Evolutionary conservation across 2,113 vertebrate species (phyloP), one percentile per base, ranked within the genome.

Genomic region (Aramus guarauna): DNA sequence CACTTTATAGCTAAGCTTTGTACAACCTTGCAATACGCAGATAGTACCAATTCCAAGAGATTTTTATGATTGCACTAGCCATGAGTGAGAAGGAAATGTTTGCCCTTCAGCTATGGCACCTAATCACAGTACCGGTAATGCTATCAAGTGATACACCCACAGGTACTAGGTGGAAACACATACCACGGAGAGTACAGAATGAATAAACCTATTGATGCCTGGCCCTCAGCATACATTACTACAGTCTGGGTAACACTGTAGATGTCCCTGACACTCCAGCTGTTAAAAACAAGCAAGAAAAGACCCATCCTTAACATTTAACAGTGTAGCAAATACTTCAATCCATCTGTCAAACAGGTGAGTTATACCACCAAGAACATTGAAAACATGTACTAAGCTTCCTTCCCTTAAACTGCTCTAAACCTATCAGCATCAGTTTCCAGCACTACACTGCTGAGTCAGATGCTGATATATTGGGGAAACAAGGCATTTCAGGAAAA

Each of bases 381-480:
- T 0, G 9, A 80, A 58, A 76, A 81, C 50, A 26, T 0, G 0
- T 9, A 6, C 73, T 43, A 17, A 63, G 52, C 50, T 78, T 52
- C 68, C 79, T 88, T 48, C 59, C 36, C 72, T 52, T 9, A 15
- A 34, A 15, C 76, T 30, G 79, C 63, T 36, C 55, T n/a, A 23
- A 73, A 27, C 29, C 27, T 14, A 9, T 8, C 64, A 71, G 41
- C 55, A 80, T 8, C 41, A 5, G 16, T 29, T 58, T 8, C 76
- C 84, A 82, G 45, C 48, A 22, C 0, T 4, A 32, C n/a, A 76
- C 63, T 41, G 39, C 75, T 37, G 19, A 22, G 30, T 37, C 94
- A 84, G 29, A 80, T 45, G 34, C 64, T 67, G 50, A 12, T 39
- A 3, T 2, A 24, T 1, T 37, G 47, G 76, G 39, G 50, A 88